Evolutionary conservation across 2,797 vertebrate species (phyloP).

Genomic region (Epinephelus coioides): DNA sequence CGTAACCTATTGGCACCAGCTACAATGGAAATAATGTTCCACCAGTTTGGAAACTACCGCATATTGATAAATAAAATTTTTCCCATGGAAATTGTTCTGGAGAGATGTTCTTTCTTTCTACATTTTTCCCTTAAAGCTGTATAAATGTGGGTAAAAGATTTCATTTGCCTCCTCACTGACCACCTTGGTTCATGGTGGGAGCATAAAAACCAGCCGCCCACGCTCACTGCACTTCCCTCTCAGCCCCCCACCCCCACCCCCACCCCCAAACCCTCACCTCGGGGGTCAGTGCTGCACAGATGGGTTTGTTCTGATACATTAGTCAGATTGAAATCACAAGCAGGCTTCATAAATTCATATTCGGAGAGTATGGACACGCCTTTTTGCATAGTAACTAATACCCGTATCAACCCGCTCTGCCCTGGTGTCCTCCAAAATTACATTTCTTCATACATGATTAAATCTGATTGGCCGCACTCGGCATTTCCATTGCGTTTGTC

Average conservation of each 20-base stretch:
- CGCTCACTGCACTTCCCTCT: constrained; percentile 45
- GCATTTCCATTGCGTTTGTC: constrained; percentile 80
- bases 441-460: constrained; percentile 86
- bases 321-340: constrained; percentile 87
- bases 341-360: constrained; percentile 86
- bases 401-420: constrained; percentile 78
- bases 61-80: constrained; percentile 90
- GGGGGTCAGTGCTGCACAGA: constrained; percentile 84
- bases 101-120: constrained; percentile 45
- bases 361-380: constrained; percentile 74
- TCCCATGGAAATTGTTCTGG: constrained; percentile 85
- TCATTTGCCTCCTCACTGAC: constrained; percentile 56
- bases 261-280: constrained; percentile 69
- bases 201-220: constrained; percentile 60
- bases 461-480: constrained; percentile 82
- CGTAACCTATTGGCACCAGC: constrained; percentile 86
- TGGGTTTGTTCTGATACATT: constrained; percentile 87
- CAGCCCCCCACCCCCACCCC: background rate
- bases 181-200: constrained; percentile 51
- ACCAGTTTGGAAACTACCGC: constrained; percentile 87
- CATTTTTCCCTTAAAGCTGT: constrained; percentile 26
- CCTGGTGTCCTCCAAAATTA: constrained; percentile 84
- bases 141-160: constrained; percentile 37
- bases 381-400: constrained; percentile 83
- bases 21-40: constrained; percentile 86